Base-by-base conservation (phyloP, 2,797 vertebrate species). In the Sphenopsis melanotis region DNA sequence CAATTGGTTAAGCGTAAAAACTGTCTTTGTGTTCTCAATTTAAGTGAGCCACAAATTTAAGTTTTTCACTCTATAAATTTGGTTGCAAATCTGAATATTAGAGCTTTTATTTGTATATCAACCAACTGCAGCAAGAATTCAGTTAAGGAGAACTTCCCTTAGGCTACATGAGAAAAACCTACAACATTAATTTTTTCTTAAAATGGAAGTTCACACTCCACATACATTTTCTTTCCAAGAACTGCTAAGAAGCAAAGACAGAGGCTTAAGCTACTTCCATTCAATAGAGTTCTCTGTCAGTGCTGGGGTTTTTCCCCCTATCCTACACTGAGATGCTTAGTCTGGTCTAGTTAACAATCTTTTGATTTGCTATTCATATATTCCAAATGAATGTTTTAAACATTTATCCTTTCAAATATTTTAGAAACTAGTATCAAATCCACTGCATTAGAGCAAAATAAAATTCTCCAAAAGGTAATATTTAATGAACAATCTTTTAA, bases 261-360 rank as follows among this genome's bases (percentile, higher is more conserved):
- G 17, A 82, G 12, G 24, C 15, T 89, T 53, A 22, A 80, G 46
- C n/a, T 75, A 49, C 27, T 76, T 63, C 37, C 10, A 52, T 32
- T 24, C 53, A 53, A n/a, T 1, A 17, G 3, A 65, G 8, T 24
- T 55, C 68, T 59, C 27, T 44, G 19, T 11, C 12, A 47, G 27
- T 15, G 12, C 11, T 42, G 42, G 9, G 8, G 14, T 12, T 36
- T 21, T 19, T 0, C 1, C 11, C 11, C 4, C n/a, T 24, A 39
- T 34, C 27, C 60, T 30, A 49, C 20, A 70, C 9, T 2, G 8
- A 71, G 36, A 74, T 0, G 1, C 15, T 59, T 75, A 26, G 17
- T 36, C 16, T 44, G 29, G 15, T 42, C 55, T 56, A 42, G 32
- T 23, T 75, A 83, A 74, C 7, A 63, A 46, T 10, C 37, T 44